Base-by-base conservation (phyloP, 2,888 invertebrate species). In the Limnephilus lunatus region DNA sequence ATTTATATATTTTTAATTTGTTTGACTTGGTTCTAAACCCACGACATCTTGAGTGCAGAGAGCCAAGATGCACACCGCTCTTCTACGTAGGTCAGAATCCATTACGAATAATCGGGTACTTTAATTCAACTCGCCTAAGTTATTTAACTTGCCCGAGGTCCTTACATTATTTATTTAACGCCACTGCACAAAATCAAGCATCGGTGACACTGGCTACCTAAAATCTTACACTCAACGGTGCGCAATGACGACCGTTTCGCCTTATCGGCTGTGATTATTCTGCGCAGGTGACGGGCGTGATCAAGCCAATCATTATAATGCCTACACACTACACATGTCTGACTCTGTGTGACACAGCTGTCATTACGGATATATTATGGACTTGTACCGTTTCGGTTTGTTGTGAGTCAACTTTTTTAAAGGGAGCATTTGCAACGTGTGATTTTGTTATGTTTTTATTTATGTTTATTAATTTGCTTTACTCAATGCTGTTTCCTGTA, bases 181-280 rank as follows among this genome's bases (percentile, higher is more conserved):
- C 68, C 68, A 68, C 68, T 68, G 68, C 1, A 68, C 53, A 19
- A 68, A 68, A 68, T 68, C 68, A 68, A 68, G 25, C 68, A 68
- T n/a, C 68, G 9, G 68, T 68, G 68, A n/a, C 68, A 68, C 68
- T 68, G 68, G 25, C 68, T 68, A 68, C 68, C 68, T 68, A 25
- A 68, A 68, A 68, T n/a, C 1, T 0, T 9, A 68, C 68, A 68
- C n/a, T 68, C 25, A 68, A 25, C 68, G 68, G 68, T 30, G 86
- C 86, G 86, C 86, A 48, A 86, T 86, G 86, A n/a, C 86, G 44
- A 44, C 44, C 86, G 44, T 44, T 86, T 44, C 30, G n/a, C 86
- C 86, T 44, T 86, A 86, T 86, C 5, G n/a, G 86, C 7, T 12
- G 30, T 86, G 25, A 86, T 86, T 86, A 48, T 86, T 39, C 44